These are phyloP conservation scores for Pagrus major DNA, from an alignment of 2,113 vertebrate genomes.

Conservation along the genomic window DNA sequence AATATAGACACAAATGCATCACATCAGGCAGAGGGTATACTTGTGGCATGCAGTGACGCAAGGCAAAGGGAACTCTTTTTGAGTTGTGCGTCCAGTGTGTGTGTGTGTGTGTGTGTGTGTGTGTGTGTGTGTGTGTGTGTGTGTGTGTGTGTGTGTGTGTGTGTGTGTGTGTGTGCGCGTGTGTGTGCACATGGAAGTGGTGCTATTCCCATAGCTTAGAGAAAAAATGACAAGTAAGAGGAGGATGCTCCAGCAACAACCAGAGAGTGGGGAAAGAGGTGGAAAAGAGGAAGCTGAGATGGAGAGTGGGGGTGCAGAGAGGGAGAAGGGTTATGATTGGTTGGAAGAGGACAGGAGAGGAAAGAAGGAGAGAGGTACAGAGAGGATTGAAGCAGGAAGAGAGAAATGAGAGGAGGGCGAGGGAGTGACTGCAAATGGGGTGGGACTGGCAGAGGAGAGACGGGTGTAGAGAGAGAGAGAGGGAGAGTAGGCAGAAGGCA, in stretches of 20 bases:
- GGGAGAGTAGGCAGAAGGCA: conserved; percentile 87
- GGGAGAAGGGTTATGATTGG: conserved; percentile 65
- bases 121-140: conserved; percentile 36
- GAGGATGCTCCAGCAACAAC: conserved; percentile 67
- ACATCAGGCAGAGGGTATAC: conserved; percentile 7
- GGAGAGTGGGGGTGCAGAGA: conserved; percentile 40
- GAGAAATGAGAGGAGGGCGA: conserved; percentile 71
- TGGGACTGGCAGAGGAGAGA: conserved; percentile 80
- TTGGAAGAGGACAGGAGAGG: conserved; percentile 59
- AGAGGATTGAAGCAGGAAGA: conserved; percentile 69
- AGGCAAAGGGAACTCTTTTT: conserved; percentile 19
- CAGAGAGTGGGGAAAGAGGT: conserved; percentile 41
- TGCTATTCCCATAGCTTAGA: conserved; percentile 67
- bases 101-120: conserved; percentile 33
- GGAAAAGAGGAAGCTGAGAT: conserved; percentile 62
- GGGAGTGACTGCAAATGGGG: conserved; percentile 80
- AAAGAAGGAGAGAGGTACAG: conserved; percentile 55
- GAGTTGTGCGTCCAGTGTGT: conserved; percentile 49
- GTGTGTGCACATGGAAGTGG: conserved; percentile 49
- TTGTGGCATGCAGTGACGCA: conserved; percentile 8
- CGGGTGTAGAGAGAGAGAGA: conserved; percentile 63
- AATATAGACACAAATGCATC: conserved; percentile 8
- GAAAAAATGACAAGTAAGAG: conserved; percentile 79
- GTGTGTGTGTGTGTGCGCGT: conserved; percentile 32
- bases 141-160: conserved; percentile 31